Conservation (phyloP, 2,797 vertebrate genomes). For the Trachurus trachurus region DNA sequence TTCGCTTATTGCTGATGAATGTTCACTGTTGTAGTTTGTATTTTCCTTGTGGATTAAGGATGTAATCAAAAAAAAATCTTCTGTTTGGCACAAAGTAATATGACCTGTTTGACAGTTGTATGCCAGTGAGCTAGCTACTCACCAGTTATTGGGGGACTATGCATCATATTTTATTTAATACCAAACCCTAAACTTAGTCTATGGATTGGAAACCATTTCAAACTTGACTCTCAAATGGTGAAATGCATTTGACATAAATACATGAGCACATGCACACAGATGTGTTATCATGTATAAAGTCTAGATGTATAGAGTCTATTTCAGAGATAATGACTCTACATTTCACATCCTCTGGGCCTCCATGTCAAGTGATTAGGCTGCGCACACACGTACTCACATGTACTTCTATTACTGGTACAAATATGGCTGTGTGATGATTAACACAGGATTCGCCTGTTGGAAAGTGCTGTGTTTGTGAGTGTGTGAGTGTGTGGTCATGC, state of each 20-base stretch:
- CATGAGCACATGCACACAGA: not conserved
- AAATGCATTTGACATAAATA: not conserved
- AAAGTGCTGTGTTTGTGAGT: not conserved
- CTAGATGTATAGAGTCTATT: too few relatives aligned
- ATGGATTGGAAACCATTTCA: too few relatives aligned
- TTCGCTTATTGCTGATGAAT: not conserved
- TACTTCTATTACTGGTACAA: conserved; percentile 10
- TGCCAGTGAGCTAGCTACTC: too few relatives aligned
- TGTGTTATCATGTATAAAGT: not conserved
- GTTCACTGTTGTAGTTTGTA: not conserved
- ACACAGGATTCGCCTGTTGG: conserved; percentile 3
- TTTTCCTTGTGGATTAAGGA: not conserved
- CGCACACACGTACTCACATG: not conserved
- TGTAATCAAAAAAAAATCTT: not conserved
- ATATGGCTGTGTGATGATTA: not conserved
- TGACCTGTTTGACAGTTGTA: too few relatives aligned
- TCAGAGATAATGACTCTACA: conserved; percentile 34
- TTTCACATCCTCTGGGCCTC: not conserved
- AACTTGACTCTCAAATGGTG: not conserved
- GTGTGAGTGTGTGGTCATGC: not conserved
- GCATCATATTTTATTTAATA: too few relatives aligned
- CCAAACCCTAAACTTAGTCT: too few relatives aligned
- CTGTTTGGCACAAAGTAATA: too few relatives aligned
- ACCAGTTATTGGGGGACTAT: too few relatives aligned
- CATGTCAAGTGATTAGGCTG: conserved; percentile 16